A percentile compares a stretch with the other conserved stretches of the same genome.
Conservation (phyloP, 2,797 vertebrate species). For the Emydoidea blandingii region DNA sequence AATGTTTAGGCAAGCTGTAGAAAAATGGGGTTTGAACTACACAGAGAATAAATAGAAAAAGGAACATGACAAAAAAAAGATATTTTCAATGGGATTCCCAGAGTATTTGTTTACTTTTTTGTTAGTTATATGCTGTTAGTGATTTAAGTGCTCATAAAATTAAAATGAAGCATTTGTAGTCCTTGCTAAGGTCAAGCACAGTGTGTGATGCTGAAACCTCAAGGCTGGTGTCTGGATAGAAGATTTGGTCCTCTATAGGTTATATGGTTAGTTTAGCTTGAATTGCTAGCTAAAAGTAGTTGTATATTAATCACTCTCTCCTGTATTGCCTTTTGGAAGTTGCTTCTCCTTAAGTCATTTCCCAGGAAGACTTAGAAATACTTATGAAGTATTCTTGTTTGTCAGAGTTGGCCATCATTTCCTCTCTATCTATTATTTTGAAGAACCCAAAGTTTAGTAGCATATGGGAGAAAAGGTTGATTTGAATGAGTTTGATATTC, state of each 20-base stretch:
- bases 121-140: not conserved
- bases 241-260: not conserved
- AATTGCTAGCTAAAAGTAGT: not conserved
- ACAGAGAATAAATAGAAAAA: constrained; percentile 52
- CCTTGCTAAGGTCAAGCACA: not conserved
- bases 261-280: not conserved
- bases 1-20: constrained; percentile 56
- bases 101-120: constrained; percentile 56
- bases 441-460: not conserved
- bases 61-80: constrained; percentile 40
- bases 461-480: not conserved
- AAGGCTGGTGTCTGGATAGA: not conserved
- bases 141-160: not conserved
- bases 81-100: constrained; percentile 39
- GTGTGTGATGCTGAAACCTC: not conserved
- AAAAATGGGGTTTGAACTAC: constrained; percentile 65
- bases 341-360: not conserved
- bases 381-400: not conserved
- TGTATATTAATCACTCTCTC: not conserved
- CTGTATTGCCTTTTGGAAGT: not conserved
- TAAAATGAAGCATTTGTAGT: not conserved
- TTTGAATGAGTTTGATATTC: not conserved
- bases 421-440: not conserved
- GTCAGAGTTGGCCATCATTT: not conserved
- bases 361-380: not conserved